Conservation (phyloP, 1,140 invertebrate genomes). For the Drosophila cardini region DNA sequence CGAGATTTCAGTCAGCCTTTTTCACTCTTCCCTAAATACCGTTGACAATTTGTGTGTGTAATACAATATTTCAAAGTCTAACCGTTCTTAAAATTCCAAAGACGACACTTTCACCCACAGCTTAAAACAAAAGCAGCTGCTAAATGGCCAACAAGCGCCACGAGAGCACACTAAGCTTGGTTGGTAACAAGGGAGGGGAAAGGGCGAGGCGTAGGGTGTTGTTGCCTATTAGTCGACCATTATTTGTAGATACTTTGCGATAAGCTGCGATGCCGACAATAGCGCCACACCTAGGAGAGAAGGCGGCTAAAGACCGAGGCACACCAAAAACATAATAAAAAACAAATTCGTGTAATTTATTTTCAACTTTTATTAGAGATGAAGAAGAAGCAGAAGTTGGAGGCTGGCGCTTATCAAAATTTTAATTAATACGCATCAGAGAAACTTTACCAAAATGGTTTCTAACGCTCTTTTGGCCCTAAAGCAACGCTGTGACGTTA, state of each 20-base stretch:
- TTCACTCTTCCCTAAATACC: not conserved
- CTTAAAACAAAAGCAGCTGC: conserved; percentile 34
- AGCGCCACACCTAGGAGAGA: conserved; percentile 65
- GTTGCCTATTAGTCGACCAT: conserved; percentile 76
- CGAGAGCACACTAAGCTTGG: not conserved
- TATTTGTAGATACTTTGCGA: conserved; percentile 79
- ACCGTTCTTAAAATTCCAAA: conserved; percentile 38
- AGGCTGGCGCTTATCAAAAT: conserved; percentile 72
- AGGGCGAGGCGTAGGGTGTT: conserved; percentile 13
- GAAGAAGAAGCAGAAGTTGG: not conserved
- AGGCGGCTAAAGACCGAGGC: conserved; percentile 21
- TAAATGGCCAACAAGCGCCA: conserved; percentile 55
- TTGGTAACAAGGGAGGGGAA: conserved; percentile 15
- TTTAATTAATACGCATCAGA: conserved; percentile 82
- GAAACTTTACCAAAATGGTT: conserved; percentile 70
- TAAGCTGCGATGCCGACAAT: conserved; percentile 63
- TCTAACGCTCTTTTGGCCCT: conserved; percentile 53
- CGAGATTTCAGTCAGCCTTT: conserved; percentile 12
- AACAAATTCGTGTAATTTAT: conserved; percentile 80
- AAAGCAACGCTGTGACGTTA: conserved; percentile 72
- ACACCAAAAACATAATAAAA: conserved; percentile 47
- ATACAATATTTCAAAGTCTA: conserved; percentile 30
- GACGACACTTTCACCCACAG: conserved; percentile 40
- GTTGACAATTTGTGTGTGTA: conserved; percentile 22
- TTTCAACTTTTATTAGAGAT: conserved; percentile 72